Percentiles rank a stretch among this genome's conserved stretches.
phyloP scores from a whole-genome alignment of 2,797 vertebrate species.

The Limosa lapponica region DNA sequence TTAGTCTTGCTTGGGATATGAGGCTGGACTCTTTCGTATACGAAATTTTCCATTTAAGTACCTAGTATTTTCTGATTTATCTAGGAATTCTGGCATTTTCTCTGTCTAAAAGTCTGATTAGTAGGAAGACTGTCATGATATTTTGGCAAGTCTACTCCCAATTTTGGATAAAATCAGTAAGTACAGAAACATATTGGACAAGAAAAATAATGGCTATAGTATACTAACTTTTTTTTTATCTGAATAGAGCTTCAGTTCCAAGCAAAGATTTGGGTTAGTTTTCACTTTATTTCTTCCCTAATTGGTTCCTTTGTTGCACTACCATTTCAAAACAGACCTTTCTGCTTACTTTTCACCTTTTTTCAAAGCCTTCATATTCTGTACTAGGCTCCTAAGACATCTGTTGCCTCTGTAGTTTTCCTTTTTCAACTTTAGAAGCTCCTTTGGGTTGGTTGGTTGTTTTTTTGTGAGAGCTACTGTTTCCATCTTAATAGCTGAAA shows the following conservation, averaged over 20 bases:
- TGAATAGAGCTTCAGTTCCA: background rate
- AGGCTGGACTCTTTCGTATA: background rate
- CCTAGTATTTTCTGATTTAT: conserved; percentile 8
- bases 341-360: background rate
- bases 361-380: background rate
- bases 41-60: background rate
- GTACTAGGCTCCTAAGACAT: background rate
- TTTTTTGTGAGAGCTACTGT: background rate
- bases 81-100: background rate
- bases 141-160: background rate
- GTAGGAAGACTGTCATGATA: background rate
- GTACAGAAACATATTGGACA: background rate
- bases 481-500: background rate
- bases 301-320: background rate
- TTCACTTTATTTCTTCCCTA: background rate
- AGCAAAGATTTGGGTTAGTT: background rate
- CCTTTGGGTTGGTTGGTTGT: background rate
- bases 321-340: background rate
- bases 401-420: background rate
- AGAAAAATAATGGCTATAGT: background rate
- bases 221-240: background rate
- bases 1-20: background rate
- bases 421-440: background rate
- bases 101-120: conserved; percentile 34
- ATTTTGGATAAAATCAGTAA: conserved; percentile 15